Evolutionary conservation across 2,797 vertebrate species (phyloP).

Genomic region (Trachurus trachurus): DNA sequence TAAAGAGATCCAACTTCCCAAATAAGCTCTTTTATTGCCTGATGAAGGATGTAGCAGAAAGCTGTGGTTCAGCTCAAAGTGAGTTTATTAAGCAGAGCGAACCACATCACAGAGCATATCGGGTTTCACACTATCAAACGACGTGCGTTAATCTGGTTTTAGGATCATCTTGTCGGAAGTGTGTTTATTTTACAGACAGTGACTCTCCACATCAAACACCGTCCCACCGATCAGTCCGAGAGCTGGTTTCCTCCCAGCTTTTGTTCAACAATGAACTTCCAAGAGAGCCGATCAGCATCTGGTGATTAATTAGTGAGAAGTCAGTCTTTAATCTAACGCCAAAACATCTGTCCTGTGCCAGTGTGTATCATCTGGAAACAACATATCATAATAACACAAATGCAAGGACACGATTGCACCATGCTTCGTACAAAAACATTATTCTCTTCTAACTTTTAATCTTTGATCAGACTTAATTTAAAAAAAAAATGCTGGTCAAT

Average conservation of each 20-base stretch:
- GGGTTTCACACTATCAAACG: constrained; percentile 37
- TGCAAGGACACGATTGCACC: too few relatives aligned
- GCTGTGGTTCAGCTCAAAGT: constrained; percentile 33
- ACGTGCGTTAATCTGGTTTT: constrained; percentile 15
- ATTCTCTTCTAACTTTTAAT: too few relatives aligned
- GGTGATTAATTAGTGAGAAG: not conserved
- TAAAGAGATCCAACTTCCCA: constrained; percentile 25
- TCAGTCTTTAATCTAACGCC: not conserved
- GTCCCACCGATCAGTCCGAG: not conserved
- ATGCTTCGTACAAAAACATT: too few relatives aligned
- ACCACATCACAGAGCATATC: constrained; percentile 49
- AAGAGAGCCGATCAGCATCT: not conserved
- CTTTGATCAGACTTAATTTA: too few relatives aligned
- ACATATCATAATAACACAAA: too few relatives aligned
- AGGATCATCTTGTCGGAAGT: constrained; percentile 26
- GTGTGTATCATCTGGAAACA: too few relatives aligned
- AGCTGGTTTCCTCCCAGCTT: not conserved
- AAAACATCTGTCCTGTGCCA: not conserved
- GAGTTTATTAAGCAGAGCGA: constrained; percentile 12
- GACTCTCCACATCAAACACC: constrained; percentile 22
- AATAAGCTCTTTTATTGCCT: constrained; percentile 40
- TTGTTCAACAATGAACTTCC: constrained; percentile 1
- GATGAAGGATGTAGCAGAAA: constrained; percentile 36
- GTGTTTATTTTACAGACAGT: constrained; percentile 19
- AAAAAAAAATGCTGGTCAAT: too few relatives aligned